Percentiles rank a stretch among this genome's conserved stretches.
Conservation (phyloP, 2,888 invertebrate species). For the Lithophane socia region DNA sequence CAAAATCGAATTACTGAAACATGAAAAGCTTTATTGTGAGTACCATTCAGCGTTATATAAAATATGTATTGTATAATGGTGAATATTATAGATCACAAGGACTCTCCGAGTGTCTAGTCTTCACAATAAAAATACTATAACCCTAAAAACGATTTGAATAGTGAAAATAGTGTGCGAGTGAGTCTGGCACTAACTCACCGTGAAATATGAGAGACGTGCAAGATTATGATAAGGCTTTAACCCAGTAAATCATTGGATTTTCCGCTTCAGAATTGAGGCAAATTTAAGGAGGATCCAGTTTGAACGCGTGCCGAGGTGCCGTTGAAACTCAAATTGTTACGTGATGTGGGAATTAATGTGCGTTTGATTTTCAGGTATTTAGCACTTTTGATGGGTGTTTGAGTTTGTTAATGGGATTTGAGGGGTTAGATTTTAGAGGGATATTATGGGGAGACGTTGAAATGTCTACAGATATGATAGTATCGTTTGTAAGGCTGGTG, state of each 20-base stretch:
- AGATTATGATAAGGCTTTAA: conserved; percentile 89
- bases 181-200: conserved; percentile 79
- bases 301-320: conserved; percentile 65
- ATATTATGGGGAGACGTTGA: neutral
- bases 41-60: too few relatives aligned
- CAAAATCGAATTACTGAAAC: too few relatives aligned
- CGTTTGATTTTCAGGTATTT: conserved; percentile 60
- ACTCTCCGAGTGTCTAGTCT: neutral
- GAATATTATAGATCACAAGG: neutral
- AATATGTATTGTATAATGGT: too few relatives aligned
- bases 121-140: conserved; percentile 32
- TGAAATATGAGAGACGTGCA: conserved; percentile 89
- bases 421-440: neutral
- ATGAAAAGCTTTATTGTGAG: too few relatives aligned
- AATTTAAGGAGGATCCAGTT: conserved; percentile 82
- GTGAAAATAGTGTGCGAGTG: conserved; percentile 79
- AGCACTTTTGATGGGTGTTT: conserved; percentile 42
- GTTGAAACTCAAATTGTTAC: conserved; percentile 73
- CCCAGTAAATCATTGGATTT: conserved; percentile 89
- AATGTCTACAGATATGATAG: neutral
- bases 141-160: conserved; percentile 75
- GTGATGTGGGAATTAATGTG: conserved; percentile 69
- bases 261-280: conserved; percentile 84
- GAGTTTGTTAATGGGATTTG: conserved; percentile 38
- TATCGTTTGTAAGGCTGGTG: neutral